Evolutionary conservation across 1,140 invertebrate species (phyloP), one percentile per base, ranked within the genome.

Genomic region (Pseudomyrmex concolor): DNA sequence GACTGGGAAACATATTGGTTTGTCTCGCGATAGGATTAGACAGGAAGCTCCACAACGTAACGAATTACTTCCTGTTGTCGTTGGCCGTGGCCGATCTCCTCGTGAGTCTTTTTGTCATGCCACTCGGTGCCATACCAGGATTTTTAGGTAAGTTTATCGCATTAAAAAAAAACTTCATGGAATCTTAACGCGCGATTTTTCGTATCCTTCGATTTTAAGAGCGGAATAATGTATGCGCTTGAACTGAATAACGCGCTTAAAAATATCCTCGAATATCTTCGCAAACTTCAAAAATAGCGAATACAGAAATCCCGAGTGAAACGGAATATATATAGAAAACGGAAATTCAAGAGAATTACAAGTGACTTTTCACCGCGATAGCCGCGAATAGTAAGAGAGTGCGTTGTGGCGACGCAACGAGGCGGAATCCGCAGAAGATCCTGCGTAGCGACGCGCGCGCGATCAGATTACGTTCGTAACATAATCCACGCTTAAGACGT

Each of bases 1-100:
- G 98, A 13, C 92, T 99, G 66, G 98, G 98, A 48, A 99, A 99
- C 94, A 97, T 98, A 78, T 95, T 99, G 34, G 98, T 99, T 51
- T 98, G 98, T 93, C 94, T 98, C 85, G 98, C 98, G 0, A 96
- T 99, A 43, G 96, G 96, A 80, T 93, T 97, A 67, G 98, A 99
- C 94, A 95, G 96, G 70, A 95, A 96, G 87, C 95, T 99, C 85
- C 97, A 99, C 91, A 98, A 98, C 89, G 97, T 99, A 25, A 99
- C 98, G 62, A 99, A 99, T 94, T 98, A 98, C 93, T 98, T 99
- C 93, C 96, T 99, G 70, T 95, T 99, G 71, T 99, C 98, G 51
- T 94, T 99, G 91, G 98, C 98, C 12, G 96, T 99, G 60, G 98
- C 98, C 48, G 98, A 99, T 94, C 95, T 99, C 19, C 95, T 99